phyloP scores from a whole-genome alignment of 92 coral and sea anemone species.

The Zoanthus gigantus region DNA sequence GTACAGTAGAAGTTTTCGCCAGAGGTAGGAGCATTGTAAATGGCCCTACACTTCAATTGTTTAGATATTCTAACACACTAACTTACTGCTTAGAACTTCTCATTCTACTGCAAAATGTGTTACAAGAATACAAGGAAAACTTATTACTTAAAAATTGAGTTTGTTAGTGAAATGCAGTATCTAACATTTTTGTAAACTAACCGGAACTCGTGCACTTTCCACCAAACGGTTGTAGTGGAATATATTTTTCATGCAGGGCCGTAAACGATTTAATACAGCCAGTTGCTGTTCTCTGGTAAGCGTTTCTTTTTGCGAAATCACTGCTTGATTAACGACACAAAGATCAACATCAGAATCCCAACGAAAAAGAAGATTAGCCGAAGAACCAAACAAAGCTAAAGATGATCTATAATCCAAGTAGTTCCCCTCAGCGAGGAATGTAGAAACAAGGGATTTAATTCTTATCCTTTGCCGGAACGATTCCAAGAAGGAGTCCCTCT shows the following conservation, averaged over 20 bases:
- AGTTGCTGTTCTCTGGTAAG: conserved; percentile 62
- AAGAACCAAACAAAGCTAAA: conserved; percentile 91
- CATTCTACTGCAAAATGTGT: no score
- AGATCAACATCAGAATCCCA: conserved; percentile 93
- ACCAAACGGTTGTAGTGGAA: conserved; percentile 42
- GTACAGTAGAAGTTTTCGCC: no score
- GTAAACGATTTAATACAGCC: conserved; percentile 50
- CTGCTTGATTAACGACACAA: conserved; percentile 64
- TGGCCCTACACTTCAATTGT: no score
- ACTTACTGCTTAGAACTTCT: no score
- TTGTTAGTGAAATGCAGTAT: neutral
- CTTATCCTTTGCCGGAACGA: conserved; percentile 74
- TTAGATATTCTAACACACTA: no score
- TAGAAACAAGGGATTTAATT: conserved; percentile 46
- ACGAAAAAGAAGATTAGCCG: conserved; percentile 91
- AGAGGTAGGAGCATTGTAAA: no score
- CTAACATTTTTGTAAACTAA: neutral
- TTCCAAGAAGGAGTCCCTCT: conserved; percentile 55
- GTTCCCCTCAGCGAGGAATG: conserved; percentile 37
- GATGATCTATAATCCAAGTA: neutral
- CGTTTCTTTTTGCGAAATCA: conserved; percentile 26
- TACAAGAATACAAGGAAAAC: no score
- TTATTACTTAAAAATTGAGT: no score
- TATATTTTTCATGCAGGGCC: conserved; percentile 36
- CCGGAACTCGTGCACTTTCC: conserved; percentile 65